These are phyloP conservation scores for Tetraneura akinire DNA, from an alignment of 1,140 invertebrate species.

Conservation along the genomic window DNA sequence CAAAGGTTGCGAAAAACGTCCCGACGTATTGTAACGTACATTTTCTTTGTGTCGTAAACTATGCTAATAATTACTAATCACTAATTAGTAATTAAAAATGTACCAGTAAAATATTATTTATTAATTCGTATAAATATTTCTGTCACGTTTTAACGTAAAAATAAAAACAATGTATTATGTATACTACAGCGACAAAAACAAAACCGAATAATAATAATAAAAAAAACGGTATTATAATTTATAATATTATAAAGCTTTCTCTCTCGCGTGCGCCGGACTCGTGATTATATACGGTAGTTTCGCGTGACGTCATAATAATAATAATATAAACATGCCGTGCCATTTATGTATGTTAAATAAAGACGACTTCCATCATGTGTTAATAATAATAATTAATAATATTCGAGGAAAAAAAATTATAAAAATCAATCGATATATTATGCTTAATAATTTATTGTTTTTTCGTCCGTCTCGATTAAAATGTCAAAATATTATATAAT, in stretches of 20 bases:
- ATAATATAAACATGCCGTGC: neutral
- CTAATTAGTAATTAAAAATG: no score
- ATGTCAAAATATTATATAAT: no score
- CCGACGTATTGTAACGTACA: no score
- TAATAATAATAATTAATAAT: conserved; percentile 2
- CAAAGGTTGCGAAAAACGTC: no score
- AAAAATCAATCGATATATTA: no score
- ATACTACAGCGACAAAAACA: neutral
- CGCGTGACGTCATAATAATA: conserved; percentile 22
- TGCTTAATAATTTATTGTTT: no score
- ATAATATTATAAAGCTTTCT: conserved; percentile 21
- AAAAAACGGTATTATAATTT: neutral
- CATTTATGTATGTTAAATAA: conserved; percentile 1
- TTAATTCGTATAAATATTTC: no score
- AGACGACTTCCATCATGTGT: conserved; percentile 6
- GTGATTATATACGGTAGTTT: conserved; percentile 31
- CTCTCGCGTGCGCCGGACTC: neutral
- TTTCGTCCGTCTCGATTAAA: no score
- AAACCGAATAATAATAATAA: neutral
- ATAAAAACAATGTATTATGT: conserved; percentile 1
- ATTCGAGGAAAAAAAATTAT: no score
- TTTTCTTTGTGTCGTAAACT: no score
- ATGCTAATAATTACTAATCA: no score
- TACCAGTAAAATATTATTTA: no score
- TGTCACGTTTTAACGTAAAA: conserved; percentile 4